Evolutionary conservation across 2,113 vertebrate species (phyloP).

Genomic region (Diphyllodes magnificus): DNA sequence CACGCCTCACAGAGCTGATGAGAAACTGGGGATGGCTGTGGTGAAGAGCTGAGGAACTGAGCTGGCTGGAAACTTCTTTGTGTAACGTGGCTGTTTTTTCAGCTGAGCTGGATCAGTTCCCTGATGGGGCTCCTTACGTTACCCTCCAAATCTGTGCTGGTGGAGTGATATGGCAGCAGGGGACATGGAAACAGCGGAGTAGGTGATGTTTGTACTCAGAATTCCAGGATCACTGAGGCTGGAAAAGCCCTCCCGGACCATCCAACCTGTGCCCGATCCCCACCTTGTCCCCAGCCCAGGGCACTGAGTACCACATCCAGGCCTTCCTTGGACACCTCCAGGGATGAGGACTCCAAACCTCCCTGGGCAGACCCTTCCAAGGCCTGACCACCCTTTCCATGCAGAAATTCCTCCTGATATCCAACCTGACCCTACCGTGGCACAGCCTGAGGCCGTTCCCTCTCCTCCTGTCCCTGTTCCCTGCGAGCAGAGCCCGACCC

Average conservation of each 20-base stretch:
- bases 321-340: rapidly evolving
- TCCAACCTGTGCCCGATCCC: rapidly evolving
- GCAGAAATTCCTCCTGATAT: rapidly evolving
- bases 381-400: background rate
- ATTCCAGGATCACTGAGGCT: rapidly evolving
- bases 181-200: background rate
- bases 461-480: background rate
- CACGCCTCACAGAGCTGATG: background rate
- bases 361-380: background rate
- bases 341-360: background rate
- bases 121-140: background rate
- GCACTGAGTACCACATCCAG: background rate
- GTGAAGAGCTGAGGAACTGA: background rate
- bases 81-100: background rate
- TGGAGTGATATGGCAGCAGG: background rate
- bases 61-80: background rate
- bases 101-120: background rate
- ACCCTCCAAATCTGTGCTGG: background rate
- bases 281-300: background rate
- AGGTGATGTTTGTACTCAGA: background rate
- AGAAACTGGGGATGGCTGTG: background rate
- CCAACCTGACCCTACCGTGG: background rate
- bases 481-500: background rate
- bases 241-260: rapidly evolving
- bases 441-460: background rate